Evolutionary conservation across 1,140 invertebrate species (phyloP).

Genomic region (Ridgeia piscesae): DNA sequence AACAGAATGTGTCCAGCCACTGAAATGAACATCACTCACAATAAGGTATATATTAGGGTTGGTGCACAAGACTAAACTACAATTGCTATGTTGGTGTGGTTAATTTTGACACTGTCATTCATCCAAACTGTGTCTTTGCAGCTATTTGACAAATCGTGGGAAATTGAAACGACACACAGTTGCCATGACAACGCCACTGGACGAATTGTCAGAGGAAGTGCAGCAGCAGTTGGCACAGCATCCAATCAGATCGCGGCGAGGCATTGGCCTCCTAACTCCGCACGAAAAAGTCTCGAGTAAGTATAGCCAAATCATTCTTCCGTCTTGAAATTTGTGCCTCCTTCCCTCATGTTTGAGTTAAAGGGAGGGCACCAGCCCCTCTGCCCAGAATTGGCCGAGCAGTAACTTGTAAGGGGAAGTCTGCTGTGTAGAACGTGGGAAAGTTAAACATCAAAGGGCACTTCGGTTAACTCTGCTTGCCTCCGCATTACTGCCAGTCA

Average conservation of each 20-base stretch:
- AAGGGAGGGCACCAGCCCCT: too few relatives aligned
- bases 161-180: constrained; percentile 69
- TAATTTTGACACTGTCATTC: background rate
- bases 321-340: background rate
- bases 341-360: too few relatives aligned
- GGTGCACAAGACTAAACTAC: background rate
- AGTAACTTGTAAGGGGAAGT: too few relatives aligned
- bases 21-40: background rate
- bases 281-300: constrained; percentile 39
- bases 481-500: too few relatives aligned
- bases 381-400: too few relatives aligned
- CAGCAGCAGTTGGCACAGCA: constrained; percentile 62
- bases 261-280: constrained; percentile 32
- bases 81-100: background rate
- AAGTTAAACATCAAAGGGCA: too few relatives aligned
- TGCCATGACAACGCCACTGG: constrained; percentile 58
- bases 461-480: too few relatives aligned
- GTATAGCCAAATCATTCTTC: constrained; percentile 10
- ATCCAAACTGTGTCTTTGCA: constrained; percentile 42
- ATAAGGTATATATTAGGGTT: background rate
- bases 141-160: constrained; percentile 75
- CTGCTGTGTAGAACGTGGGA: too few relatives aligned
- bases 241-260: constrained; percentile 37
- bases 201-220: constrained; percentile 64
- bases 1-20: background rate